Percentiles rank a stretch among this genome's conserved stretches.
Conservation (phyloP, 2,113 vertebrate species). For the Pachypanchax playfairii region DNA sequence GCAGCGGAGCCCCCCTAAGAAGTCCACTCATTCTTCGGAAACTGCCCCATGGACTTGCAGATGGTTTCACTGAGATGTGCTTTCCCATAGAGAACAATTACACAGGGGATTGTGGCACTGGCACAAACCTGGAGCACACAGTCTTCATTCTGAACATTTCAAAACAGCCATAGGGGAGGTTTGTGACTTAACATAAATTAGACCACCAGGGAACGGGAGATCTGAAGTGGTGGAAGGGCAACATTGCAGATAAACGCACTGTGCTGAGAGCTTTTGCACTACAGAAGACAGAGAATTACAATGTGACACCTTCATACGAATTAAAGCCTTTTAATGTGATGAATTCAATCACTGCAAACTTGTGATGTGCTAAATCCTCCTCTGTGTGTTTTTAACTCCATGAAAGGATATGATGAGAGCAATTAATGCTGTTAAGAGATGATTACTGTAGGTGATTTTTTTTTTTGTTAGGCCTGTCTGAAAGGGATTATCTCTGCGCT, state of each 20-base stretch:
- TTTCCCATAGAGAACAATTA: conserved; percentile 85
- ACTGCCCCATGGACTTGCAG: conserved; percentile 84
- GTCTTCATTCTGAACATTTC: conserved; percentile 80
- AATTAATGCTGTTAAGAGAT: conserved; percentile 64
- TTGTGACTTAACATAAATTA: conserved; percentile 89
- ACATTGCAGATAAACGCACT: conserved; percentile 73
- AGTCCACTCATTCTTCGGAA: conserved; percentile 81
- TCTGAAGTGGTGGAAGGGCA: conserved; percentile 79
- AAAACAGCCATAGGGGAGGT: conserved; percentile 85
- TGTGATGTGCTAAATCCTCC: conserved; percentile 3
- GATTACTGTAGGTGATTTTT: conserved; percentile 56
- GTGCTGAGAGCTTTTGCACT: conserved; percentile 53
- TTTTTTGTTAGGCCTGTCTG: conserved; percentile 38
- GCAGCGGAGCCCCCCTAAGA: conserved; percentile 78
- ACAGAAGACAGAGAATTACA: conserved; percentile 37
- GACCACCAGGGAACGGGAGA: conserved; percentile 84
- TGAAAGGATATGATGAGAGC: conserved; percentile 40
- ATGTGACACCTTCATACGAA: conserved; percentile 46
- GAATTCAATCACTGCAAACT: conserved; percentile 12
- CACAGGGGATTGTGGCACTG: conserved; percentile 79
- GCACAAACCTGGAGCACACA: conserved; percentile 76
- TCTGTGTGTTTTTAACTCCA: conserved; percentile 36
- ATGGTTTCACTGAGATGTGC: conserved; percentile 82
- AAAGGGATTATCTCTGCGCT: conserved; percentile 64
- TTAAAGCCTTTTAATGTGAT: conserved; percentile 33